These are phyloP conservation scores for Ciconia maguari DNA, from an alignment of 2,113 vertebrate genomes.

Conservation along the genomic window DNA sequence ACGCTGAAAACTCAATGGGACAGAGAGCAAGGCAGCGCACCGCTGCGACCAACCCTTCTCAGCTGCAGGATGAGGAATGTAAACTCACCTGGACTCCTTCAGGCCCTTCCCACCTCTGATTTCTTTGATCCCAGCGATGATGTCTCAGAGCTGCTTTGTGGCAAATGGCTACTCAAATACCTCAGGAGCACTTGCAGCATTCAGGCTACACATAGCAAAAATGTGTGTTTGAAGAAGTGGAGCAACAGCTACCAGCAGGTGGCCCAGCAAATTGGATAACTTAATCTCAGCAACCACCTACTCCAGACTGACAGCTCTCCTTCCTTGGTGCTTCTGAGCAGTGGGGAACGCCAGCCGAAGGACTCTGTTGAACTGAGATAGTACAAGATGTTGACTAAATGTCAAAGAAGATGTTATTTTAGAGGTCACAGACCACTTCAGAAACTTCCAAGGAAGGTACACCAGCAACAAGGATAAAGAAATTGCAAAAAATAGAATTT, in stretches of 20 bases:
- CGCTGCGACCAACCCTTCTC: neutral
- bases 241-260: neutral
- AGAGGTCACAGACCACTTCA: conserved; percentile 12
- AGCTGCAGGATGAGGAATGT: neutral
- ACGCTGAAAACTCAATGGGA: neutral
- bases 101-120: neutral
- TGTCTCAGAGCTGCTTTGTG: neutral
- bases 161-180: neutral
- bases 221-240: neutral
- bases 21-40: neutral
- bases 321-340: conserved; percentile 14
- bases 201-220: neutral
- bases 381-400: neutral
- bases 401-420: conserved; percentile 2
- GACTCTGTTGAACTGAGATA: neutral
- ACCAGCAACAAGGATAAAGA: neutral
- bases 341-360: neutral
- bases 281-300: neutral
- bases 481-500: neutral
- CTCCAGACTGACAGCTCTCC: neutral
- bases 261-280: conserved; percentile 4
- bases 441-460: neutral
- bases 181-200: neutral
- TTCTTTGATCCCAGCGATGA: neutral
- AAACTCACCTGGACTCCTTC: neutral